These are phyloP conservation scores for Aphelocoma californica DNA, from an alignment of 2,797 vertebrate species.

Conservation along the genomic window DNA sequence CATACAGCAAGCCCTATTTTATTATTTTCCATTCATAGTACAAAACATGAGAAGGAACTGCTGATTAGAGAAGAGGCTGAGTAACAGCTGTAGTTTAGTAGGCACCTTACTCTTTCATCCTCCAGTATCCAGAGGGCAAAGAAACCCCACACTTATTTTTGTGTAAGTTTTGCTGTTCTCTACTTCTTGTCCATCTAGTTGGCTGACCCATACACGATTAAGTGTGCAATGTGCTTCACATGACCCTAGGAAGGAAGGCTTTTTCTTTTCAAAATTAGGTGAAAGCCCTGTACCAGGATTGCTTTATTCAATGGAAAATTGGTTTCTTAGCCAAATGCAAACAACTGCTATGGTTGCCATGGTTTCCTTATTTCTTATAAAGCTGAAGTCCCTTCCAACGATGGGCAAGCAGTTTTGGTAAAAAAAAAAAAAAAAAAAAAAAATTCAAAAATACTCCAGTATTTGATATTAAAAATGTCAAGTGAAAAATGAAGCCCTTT, in stretches of 20 bases:
- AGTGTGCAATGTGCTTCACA: neutral
- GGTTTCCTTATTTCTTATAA: conserved; percentile 36
- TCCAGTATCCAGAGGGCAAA: neutral
- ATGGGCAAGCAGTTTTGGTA: neutral
- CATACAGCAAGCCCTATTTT: conserved; percentile 15
- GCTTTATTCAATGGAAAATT: conserved; percentile 8
- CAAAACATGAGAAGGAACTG: neutral
- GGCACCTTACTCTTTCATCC: neutral
- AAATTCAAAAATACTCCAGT: neutral
- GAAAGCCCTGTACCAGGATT: neutral
- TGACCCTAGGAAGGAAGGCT: neutral
- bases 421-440: neutral
- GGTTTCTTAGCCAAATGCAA: conserved; percentile 35
- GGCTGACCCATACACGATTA: neutral
- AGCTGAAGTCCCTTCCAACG: neutral
- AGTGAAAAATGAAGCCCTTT: neutral
- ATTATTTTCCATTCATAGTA: conserved; percentile 62
- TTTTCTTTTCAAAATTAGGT: neutral
- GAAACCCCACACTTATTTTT: neutral
- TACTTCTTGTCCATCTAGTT: neutral
- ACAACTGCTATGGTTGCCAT: conserved; percentile 39
- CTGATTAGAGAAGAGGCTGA: neutral
- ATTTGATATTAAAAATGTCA: neutral
- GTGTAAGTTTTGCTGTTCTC: neutral
- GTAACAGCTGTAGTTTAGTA: neutral